A percentile compares a stretch with the other conserved stretches of the same genome.
These are phyloP conservation scores for Temnothorax unifasciatus DNA, from an alignment of 2,888 invertebrate species.

Conservation along the genomic window DNA sequence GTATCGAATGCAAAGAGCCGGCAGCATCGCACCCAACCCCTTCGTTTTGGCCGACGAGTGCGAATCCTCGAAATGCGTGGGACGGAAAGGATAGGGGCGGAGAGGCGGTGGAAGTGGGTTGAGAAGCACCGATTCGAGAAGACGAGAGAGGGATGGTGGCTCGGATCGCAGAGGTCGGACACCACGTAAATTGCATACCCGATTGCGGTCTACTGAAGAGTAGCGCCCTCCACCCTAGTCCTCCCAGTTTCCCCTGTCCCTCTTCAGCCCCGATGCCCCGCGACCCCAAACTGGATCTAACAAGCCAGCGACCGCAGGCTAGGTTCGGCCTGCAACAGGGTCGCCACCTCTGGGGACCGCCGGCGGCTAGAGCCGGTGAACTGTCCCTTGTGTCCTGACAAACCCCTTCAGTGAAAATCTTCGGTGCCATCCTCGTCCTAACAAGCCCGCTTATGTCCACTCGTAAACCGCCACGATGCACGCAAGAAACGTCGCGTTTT, in stretches of 20 bases:
- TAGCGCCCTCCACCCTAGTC: constrained; percentile 69
- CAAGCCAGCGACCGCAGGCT: constrained; percentile 82
- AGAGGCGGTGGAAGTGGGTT: constrained; percentile 1
- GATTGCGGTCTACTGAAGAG: constrained; percentile 83
- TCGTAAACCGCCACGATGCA: constrained; percentile 63
- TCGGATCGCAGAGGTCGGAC: constrained; percentile 78
- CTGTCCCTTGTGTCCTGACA: constrained; percentile 73
- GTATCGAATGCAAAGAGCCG: constrained; percentile 57
- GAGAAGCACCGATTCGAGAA: constrained; percentile 50
- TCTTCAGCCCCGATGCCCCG: constrained; percentile 54
- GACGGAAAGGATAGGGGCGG: constrained; percentile 22
- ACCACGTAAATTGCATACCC: constrained; percentile 84
- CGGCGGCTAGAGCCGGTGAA: constrained; percentile 71
- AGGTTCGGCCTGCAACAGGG: constrained; percentile 79
- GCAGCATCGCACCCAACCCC: constrained; percentile 51
- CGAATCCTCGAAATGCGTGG: constrained; percentile 63
- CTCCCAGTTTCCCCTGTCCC: constrained; percentile 57
- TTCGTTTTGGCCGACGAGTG: constrained; percentile 67
- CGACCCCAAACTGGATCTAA: constrained; percentile 81
- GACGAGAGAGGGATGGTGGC: constrained; percentile 57
- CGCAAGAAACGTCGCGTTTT: constrained; percentile 53
- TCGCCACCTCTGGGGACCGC: constrained; percentile 78
- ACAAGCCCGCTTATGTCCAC: constrained; percentile 76
- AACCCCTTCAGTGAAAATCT: constrained; percentile 72
- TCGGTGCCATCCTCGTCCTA: constrained; percentile 69